Evolutionary conservation across 2,888 invertebrate genomes (phyloP), one percentile per base, ranked within the genome.

Genomic region (Pedicia rivosa): DNA sequence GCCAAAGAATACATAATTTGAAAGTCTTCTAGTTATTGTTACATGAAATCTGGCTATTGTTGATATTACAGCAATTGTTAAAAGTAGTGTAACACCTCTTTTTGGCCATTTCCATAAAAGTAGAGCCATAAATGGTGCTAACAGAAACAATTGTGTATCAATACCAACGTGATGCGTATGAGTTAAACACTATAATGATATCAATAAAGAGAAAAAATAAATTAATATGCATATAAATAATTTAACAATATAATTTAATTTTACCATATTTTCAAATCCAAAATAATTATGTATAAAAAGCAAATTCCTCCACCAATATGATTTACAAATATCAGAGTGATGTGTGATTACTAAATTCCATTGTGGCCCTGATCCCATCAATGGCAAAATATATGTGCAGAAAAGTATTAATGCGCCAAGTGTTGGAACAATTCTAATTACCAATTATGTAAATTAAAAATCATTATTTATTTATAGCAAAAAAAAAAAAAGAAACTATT

Each of bases 141-240:
- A 47, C 1, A 68, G 61, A 49, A 77, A 78, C 15, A 78, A 53
- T 54, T 78, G 74, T 1, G 74, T 77, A 48, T 78, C 78, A 42
- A 78, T 78, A 24, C 77, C 77, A 35, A 77, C 49, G 49, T 78
- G 78, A 53, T 78, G 78, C 0, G 78, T 78, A 45, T 78, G 77
- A 1, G 76, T 77, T 15, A 78, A 56, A 48, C 77, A 78, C 74
- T 74, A 37, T 34, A 44, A 37, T 35, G 17, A 8, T n/a, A 14
- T 27, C 9, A 7, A 34, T 4, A 7, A 10, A 27, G 20, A 8
- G 20, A 17, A n/a, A 31, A 31, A 31, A 15, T 15, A 15, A 30
- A 12, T 19, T n/a, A n/a, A n/a, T n/a, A n/a, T n/a, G n/a, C n/a
- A n/a, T n/a, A 32, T 22, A 12, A 32, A 32, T 13, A 22, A 13